Evolutionary conservation across 2,797 vertebrate genomes (phyloP), one percentile per base, ranked within the genome.

Genomic region (Orestias chungarensis): DNA sequence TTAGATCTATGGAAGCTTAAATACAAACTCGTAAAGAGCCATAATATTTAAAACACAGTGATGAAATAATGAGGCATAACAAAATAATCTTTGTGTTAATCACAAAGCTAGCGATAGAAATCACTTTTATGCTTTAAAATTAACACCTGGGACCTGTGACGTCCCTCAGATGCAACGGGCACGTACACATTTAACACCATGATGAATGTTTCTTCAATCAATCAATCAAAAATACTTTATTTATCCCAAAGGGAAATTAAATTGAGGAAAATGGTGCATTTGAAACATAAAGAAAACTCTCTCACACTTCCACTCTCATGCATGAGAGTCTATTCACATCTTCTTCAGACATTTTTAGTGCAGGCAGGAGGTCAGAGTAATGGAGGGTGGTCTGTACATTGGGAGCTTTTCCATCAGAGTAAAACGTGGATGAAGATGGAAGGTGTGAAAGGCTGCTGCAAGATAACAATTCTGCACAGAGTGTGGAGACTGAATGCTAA

Each of bases 1-100:
- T 50, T 46, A 9, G 54, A 47, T 64, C 14, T 43, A 40, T 40
- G 70, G 71, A 64, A 46, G 25, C 57, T 38, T 61, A 38, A 46
- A 33, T 46, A 35, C 35, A 46, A 75, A 17, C 29, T 35, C 46
- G 1, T 12, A 46, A 46, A 29, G 27, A 27, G 29, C 5, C 4
- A 46, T 38, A 11, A 66, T 31, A 11, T 23, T 3, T 4, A 27
- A 20, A 9, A 4, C 6, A 38, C 1, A 15, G 33, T 38, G 11
- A 25, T 23, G 18, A 20, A 25, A 50, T n/a, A 49, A 8, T 23
- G 47, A 49, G 38, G 38, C 4, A 40, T 40, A 10, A 49, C 20
- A n/a, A n/a, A n/a, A n/a, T n/a, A n/a, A n/a, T n/a, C n/a, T n/a
- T n/a, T n/a, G n/a, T n/a, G 27, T 15, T 52, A 27, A 52, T 52